Evolutionary conservation across 2,888 invertebrate genomes (phyloP), one percentile per base, ranked within the genome.

Genomic region (Synanthedon andrenaeformis): DNA sequence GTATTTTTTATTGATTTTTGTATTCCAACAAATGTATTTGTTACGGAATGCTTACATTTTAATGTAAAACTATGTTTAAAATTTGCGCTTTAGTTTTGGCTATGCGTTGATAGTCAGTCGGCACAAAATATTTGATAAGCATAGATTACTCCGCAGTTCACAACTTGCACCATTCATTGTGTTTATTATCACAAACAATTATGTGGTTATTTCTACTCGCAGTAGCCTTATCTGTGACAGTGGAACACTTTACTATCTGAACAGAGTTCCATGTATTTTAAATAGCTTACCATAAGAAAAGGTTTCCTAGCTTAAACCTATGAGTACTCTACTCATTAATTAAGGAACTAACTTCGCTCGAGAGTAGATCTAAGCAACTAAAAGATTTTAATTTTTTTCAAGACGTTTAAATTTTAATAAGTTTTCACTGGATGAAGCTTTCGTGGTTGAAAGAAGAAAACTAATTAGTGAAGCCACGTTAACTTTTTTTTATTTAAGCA

Each of bases 171-270:
- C 45, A 45, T 4, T 13, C 11, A 13, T 45, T 45, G 45, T 45
- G 14, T 45, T 13, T 45, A 42, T 45, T 80, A 81, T 82, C 75
- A 74, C 62, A 56, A 64, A 70, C 79, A 76, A 79, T 82, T 78
- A 81, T 74, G 68, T 67, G 67, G 69, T 67, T 67, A 72, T 67
- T 45, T 65, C 60, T 64, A 71, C 69, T 66, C 60, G 67, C 59
- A 56, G 52, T 55, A 57, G 59, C 61, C 68, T 74, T 80, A 81
- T 81, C 81, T 63, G 57, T 59, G 64, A 63, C 68, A 56, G 56
- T 63, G 62, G 64, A 66, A 68, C 70, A 67, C 69, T 66, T 60
- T 64, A 62, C 65, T 74, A 76, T 74, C 75, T 70, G 65, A 69
- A 67, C 63, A 64, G 63, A 61, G 64, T 63, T 66, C 60, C 35